A percentile compares a stretch with the other conserved stretches of the same genome.
phyloP scores from a whole-genome alignment of 2,797 vertebrate species.

The Lutjanus argentimaculatus region DNA sequence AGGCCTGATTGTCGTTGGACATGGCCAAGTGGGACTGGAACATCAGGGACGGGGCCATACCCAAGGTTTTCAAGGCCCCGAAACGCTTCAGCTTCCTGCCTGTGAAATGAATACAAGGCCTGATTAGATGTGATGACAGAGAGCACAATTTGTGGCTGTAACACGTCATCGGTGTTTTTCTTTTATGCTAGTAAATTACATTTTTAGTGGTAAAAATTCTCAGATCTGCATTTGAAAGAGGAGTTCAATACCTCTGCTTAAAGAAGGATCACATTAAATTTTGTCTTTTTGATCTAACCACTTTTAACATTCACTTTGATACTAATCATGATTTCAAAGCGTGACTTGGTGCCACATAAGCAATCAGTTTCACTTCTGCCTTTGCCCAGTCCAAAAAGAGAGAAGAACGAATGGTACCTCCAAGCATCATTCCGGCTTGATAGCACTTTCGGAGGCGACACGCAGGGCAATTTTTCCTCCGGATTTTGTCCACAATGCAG shows the following conservation, averaged over 20 bases:
- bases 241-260: background rate
- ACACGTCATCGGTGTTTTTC: background rate
- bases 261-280: background rate
- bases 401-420: conserved; percentile 87
- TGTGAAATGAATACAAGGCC: conserved; percentile 71
- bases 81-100: conserved; percentile 97
- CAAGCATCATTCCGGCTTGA: conserved; percentile 98
- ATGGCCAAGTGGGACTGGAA: conserved; percentile 82
- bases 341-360: conserved; percentile 4
- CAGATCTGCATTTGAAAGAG: background rate
- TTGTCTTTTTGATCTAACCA: conserved; percentile 22
- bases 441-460: conserved; percentile 98
- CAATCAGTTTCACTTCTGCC: background rate
- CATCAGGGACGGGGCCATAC: conserved; percentile 85
- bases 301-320: conserved; percentile 2
- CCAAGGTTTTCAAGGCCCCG: conserved; percentile 91
- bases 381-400: conserved; percentile 15
- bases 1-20: conserved; percentile 75
- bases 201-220: background rate
- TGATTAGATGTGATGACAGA: conserved; percentile 36
- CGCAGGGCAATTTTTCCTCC: conserved; percentile 98
- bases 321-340: conserved; percentile 2
- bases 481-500: conserved; percentile 99
- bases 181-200: background rate
- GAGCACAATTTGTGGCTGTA: background rate